Evolutionary conservation across 2,797 vertebrate genomes (phyloP).

Genomic region (Otolemur crassicaudatus): DNA sequence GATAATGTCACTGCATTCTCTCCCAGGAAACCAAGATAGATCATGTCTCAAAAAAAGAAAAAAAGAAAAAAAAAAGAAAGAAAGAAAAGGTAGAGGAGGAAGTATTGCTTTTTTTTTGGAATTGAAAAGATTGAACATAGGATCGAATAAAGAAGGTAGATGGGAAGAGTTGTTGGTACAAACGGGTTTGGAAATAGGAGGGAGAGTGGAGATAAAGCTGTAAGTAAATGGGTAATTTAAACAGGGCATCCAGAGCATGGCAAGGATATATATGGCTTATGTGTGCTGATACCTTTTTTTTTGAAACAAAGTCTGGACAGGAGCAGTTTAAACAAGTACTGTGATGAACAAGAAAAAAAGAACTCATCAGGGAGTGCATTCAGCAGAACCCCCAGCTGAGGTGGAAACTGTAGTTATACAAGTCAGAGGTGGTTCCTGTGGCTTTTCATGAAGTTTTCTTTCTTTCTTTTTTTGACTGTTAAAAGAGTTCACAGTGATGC

Average conservation of each 20-base stretch:
- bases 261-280: not conserved
- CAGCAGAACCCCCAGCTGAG: not conserved
- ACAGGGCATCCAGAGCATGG: not conserved
- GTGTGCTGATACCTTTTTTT: not conserved
- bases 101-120: not conserved
- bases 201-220: not conserved
- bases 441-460: not conserved
- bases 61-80: not conserved
- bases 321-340: not conserved
- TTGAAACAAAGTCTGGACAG: not conserved
- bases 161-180: not conserved
- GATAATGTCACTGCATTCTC: not conserved
- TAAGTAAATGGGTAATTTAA: not conserved
- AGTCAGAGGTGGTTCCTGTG: not conserved
- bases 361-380: not conserved
- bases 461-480: not conserved
- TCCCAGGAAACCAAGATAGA: not conserved
- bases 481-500: not conserved
- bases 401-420: not conserved
- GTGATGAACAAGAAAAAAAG: not conserved
- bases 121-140: not conserved
- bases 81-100: not conserved
- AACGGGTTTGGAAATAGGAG: not conserved
- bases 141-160: not conserved
- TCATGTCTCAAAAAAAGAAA: not conserved